phyloP scores from a whole-genome alignment of 2,888 invertebrate species.

The Aproaerema taeniolella region DNA sequence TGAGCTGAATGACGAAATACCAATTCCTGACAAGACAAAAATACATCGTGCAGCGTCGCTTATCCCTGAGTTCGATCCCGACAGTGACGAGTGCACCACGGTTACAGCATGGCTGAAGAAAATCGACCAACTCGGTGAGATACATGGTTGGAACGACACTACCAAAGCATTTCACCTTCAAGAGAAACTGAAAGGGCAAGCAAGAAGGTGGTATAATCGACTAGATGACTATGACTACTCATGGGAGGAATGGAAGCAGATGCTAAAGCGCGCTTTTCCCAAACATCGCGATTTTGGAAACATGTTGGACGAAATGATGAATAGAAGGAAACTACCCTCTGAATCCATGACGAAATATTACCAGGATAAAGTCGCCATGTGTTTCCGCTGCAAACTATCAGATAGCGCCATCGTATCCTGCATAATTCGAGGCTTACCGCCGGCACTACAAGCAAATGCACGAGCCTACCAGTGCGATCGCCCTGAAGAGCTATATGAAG shows the following conservation, averaged over 20 bases:
- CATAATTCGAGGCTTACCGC: conserved; percentile 25
- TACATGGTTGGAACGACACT: conserved; percentile 24
- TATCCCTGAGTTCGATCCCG: conserved; percentile 20
- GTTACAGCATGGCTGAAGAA: conserved; percentile 20
- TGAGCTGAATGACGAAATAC: neutral
- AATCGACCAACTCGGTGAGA: conserved; percentile 22
- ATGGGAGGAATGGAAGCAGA: conserved; percentile 28
- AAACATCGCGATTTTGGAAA: conserved; percentile 23
- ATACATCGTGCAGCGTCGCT: conserved; percentile 15
- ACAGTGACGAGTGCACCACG: conserved; percentile 16
- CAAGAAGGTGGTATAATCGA: conserved; percentile 23
- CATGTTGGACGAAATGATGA: conserved; percentile 24
- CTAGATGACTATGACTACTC: conserved; percentile 26
- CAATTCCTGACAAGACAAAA: neutral
- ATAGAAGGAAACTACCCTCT: conserved; percentile 19
- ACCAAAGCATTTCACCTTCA: conserved; percentile 23
- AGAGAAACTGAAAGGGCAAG: conserved; percentile 26
- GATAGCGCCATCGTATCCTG: conserved; percentile 22
- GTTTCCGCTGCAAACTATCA: conserved; percentile 27
- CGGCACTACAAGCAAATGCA: conserved; percentile 23
- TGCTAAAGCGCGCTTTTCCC: conserved; percentile 26
- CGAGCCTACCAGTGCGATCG: conserved; percentile 24
- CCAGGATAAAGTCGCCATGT: conserved; percentile 30
- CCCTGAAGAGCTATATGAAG: conserved; percentile 25
- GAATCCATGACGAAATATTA: conserved; percentile 29